Percentiles rank a stretch among this genome's conserved stretches.
phyloP scores from a whole-genome alignment of 2,113 vertebrate genomes.

The Amphiprion ocellaris region DNA sequence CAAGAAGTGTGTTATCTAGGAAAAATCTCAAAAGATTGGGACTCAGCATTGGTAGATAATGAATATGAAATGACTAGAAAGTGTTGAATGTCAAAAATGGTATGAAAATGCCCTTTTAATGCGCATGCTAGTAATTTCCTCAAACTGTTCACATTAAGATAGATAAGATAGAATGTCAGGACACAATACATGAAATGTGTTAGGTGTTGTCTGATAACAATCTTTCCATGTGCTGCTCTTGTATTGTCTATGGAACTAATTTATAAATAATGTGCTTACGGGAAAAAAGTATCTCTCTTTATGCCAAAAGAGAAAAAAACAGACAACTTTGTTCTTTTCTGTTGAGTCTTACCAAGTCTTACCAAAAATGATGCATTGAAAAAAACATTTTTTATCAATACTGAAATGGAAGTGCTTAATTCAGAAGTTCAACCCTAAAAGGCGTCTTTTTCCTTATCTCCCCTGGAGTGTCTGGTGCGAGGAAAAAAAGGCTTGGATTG shows the following conservation, averaged over 20 bases:
- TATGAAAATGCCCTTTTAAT: neutral
- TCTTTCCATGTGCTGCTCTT: too few species aligned
- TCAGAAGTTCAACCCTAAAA: constrained; percentile 36
- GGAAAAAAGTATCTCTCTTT: neutral
- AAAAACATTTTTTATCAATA: constrained; percentile 22
- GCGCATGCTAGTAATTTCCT: neutral
- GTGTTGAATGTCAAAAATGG: too few species aligned
- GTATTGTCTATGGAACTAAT: neutral
- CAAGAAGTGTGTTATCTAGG: too few species aligned
- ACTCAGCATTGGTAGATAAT: too few species aligned
- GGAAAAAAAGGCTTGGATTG: constrained; percentile 26
- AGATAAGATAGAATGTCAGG: neutral
- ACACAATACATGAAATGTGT: neutral
- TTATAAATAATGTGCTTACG: neutral
- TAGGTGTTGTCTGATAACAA: too few species aligned
- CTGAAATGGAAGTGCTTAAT: constrained; percentile 39
- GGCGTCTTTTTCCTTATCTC: constrained; percentile 29
- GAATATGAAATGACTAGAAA: too few species aligned
- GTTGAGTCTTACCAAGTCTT: neutral
- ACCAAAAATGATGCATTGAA: neutral
- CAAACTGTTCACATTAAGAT: neutral
- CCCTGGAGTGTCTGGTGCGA: constrained; percentile 15
- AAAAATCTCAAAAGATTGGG: too few species aligned
- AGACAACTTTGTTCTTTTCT: constrained; percentile 3
- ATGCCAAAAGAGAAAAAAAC: neutral